A percentile compares a stretch with the other conserved stretches of the same genome.
Conservation (phyloP, 2,113 vertebrate genomes). For the Lampris incognitus region DNA sequence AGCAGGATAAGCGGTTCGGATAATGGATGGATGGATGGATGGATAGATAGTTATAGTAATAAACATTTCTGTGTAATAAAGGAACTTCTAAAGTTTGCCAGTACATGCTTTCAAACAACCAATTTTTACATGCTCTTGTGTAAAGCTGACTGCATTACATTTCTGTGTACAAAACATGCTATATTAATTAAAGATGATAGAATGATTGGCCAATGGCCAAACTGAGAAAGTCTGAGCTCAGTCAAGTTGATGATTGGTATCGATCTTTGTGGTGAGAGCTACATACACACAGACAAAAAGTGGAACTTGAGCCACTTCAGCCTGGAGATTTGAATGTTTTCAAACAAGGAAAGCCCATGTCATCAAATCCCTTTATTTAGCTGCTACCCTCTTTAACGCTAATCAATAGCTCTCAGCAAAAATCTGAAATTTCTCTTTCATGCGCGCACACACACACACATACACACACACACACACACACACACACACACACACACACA, state of each 20-base stretch:
- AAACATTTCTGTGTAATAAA: too few relatives aligned
- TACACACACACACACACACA: constrained; percentile 9
- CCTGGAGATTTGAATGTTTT: not conserved
- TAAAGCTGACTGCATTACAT: too few relatives aligned
- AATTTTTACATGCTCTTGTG: too few relatives aligned
- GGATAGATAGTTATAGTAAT: too few relatives aligned
- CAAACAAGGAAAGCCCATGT: not conserved
- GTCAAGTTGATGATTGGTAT: not conserved
- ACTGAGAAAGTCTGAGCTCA: not conserved
- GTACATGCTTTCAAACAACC: too few relatives aligned
- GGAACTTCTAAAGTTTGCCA: too few relatives aligned
- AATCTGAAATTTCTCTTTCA: not conserved
- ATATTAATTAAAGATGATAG: too few relatives aligned
- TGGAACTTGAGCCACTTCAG: not conserved
- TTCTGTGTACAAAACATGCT: too few relatives aligned
- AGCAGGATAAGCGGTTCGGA: too few relatives aligned
- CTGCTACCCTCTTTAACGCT: not conserved
- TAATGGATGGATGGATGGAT: too few relatives aligned
- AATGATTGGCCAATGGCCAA: too few relatives aligned
- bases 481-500: not conserved
- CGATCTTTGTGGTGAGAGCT: not conserved
- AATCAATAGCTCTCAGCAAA: constrained; percentile 16
- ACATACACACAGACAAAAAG: not conserved
- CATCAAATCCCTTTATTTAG: constrained; percentile 12
- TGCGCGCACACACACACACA: constrained; percentile 6